These are phyloP conservation scores for Mesorhabditis belari DNA, from an alignment of 2,888 invertebrate species.

Conservation along the genomic window DNA sequence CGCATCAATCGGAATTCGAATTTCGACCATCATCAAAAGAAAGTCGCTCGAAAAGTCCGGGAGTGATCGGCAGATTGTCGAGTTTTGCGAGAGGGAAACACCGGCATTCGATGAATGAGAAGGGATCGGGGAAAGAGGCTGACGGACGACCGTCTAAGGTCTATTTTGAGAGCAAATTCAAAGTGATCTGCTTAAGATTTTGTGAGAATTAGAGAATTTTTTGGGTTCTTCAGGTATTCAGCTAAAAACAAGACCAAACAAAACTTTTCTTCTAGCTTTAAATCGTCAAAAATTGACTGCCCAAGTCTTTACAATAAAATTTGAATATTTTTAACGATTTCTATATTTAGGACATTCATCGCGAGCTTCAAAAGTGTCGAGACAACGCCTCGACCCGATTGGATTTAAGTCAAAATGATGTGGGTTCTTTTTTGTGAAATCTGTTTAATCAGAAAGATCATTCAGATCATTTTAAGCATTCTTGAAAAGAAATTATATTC, in stretches of 20 bases:
- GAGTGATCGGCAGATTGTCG: slow-evolving; percentile 43
- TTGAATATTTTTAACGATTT: too few species aligned
- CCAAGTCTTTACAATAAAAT: slow-evolving; percentile 6
- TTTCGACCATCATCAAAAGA: slow-evolving; percentile 40
- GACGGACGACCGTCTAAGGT: slow-evolving; percentile 10
- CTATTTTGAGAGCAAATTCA: neutral
- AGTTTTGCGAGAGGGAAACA: slow-evolving; percentile 47
- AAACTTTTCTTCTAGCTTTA: too few species aligned
- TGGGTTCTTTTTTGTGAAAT: slow-evolving; percentile 11
- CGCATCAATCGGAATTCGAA: slow-evolving; percentile 41
- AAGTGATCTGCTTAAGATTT: neutral
- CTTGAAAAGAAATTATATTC: too few species aligned
- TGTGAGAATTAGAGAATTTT: too few species aligned
- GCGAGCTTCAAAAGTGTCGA: slow-evolving; percentile 49
- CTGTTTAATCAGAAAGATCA: too few species aligned
- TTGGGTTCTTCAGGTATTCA: too few species aligned
- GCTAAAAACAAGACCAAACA: too few species aligned
- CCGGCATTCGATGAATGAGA: slow-evolving; percentile 41
- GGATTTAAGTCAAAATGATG: slow-evolving; percentile 52
- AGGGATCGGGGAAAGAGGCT: slow-evolving; percentile 10
- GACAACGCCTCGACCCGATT: slow-evolving; percentile 46
- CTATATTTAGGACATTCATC: slow-evolving; percentile 45
- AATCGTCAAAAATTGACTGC: too few species aligned
- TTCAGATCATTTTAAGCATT: too few species aligned
- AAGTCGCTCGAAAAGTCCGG: slow-evolving; percentile 47